Percentiles rank a stretch among this genome's conserved stretches.
These are phyloP conservation scores for Athene noctua DNA, from an alignment of 2,113 vertebrate species.

Conservation along the genomic window DNA sequence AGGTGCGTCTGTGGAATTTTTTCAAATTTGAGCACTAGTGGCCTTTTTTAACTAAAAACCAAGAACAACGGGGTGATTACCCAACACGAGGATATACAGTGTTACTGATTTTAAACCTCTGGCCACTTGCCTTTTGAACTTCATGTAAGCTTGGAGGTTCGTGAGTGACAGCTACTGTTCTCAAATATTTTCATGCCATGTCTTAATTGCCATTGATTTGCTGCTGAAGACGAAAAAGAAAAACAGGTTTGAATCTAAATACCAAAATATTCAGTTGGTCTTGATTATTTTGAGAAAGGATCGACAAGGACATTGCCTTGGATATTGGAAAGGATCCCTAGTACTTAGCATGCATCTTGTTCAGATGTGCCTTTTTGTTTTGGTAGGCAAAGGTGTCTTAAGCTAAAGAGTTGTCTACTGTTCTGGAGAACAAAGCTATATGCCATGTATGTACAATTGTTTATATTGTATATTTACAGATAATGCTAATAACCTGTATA, in stretches of 20 bases:
- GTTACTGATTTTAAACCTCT: slow-evolving; percentile 27
- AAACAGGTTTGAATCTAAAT: slow-evolving; percentile 32
- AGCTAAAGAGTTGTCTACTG: slow-evolving; percentile 84
- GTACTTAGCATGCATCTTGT: slow-evolving; percentile 72
- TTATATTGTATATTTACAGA: slow-evolving; percentile 88
- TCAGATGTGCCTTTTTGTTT: slow-evolving; percentile 95
- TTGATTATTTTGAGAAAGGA: slow-evolving; percentile 53
- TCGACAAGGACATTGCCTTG: slow-evolving; percentile 12
- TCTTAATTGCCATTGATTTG: slow-evolving; percentile 75
- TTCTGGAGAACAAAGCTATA: slow-evolving; percentile 86
- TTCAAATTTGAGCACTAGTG: slow-evolving; percentile 77
- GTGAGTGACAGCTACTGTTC: slow-evolving; percentile 48
- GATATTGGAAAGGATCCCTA: slow-evolving; percentile 8
- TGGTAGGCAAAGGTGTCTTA: slow-evolving; percentile 81
- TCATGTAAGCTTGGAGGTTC: slow-evolving; percentile 11
- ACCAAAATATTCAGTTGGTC: slow-evolving; percentile 59
- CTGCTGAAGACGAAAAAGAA: slow-evolving; percentile 70
- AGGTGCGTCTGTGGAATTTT: slow-evolving; percentile 64
- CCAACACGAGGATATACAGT: not conserved
- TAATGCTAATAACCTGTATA: slow-evolving; percentile 88
- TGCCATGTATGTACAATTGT: slow-evolving; percentile 89
- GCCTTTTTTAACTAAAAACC: slow-evolving; percentile 70
- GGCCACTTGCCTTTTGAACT: slow-evolving; percentile 36
- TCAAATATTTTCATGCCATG: slow-evolving; percentile 48
- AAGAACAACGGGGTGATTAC: slow-evolving; percentile 13